Evolutionary conservation across 2,113 vertebrate species (phyloP).

Genomic region (Salvelinus alpinus): DNA sequence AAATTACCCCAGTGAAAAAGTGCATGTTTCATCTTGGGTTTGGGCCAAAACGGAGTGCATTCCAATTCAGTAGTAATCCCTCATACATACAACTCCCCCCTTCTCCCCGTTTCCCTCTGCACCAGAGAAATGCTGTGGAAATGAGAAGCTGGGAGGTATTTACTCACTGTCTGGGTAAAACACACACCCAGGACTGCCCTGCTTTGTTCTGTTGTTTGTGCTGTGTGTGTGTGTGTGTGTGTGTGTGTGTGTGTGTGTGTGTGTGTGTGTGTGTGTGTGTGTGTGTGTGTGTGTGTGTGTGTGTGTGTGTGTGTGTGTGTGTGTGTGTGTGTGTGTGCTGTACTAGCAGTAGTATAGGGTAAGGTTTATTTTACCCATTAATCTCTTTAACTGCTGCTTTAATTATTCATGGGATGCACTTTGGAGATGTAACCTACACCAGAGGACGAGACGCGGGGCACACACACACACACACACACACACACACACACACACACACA

Average conservation of each 20-base stretch:
- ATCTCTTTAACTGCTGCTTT: constrained; percentile 69
- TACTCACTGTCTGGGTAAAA: constrained; percentile 37
- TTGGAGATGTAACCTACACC: constrained; percentile 19
- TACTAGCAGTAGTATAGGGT: too few relatives aligned
- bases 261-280: constrained; percentile 16
- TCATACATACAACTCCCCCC: constrained; percentile 5
- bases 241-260: constrained; percentile 25
- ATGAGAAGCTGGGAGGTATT: constrained; percentile 28
- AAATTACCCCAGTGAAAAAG: not conserved
- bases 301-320: constrained; percentile 12
- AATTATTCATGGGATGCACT: constrained; percentile 69
- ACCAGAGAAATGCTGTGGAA: constrained; percentile 29
- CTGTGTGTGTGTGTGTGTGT: constrained; percentile 4
- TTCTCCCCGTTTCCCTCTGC: constrained; percentile 9
- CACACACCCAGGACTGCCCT: constrained; percentile 15
- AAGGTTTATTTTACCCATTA: constrained; percentile 36
- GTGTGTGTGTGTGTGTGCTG: constrained; percentile 30
- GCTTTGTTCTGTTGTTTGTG: constrained; percentile 13
- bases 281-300: not conserved
- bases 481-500: too few relatives aligned
- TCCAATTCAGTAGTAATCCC: constrained; percentile 44
- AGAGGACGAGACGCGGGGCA: too few relatives aligned
- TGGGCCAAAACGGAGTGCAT: not conserved
- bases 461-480: too few relatives aligned
- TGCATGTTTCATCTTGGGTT: not conserved